Conservation (phyloP, 2,797 vertebrate species). For the Chanos chanos region DNA sequence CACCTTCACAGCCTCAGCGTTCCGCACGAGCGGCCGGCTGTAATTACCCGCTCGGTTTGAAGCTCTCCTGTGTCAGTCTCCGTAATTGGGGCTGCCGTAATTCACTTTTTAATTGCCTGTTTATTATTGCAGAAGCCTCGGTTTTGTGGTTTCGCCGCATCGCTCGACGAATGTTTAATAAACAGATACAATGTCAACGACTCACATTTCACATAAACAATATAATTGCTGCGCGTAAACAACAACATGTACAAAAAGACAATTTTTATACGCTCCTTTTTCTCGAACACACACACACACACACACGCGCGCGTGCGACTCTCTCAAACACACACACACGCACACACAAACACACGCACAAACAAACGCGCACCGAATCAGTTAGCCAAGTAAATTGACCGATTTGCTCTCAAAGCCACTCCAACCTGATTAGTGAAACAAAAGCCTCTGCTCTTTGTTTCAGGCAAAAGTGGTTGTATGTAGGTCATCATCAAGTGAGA, state of each 20-base stretch:
- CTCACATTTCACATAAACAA: conserved; percentile 45
- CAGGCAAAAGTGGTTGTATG: no score
- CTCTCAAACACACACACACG: conserved; percentile 1
- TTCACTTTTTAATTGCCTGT: conserved; percentile 53
- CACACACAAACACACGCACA: conserved; percentile 10
- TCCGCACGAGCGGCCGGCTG: conserved; percentile 44
- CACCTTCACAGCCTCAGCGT: conserved; percentile 31
- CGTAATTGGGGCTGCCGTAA: conserved; percentile 52
- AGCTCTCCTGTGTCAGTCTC: conserved; percentile 46
- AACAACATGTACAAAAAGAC: background rate
- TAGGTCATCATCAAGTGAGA: no score
- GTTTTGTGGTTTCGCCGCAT: conserved; percentile 36
- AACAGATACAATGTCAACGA: conserved; percentile 43
- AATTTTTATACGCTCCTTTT: no score
- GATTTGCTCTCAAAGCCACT: background rate
- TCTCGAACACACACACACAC: no score
- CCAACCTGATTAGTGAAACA: conserved; percentile 7
- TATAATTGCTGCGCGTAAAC: conserved; percentile 40
- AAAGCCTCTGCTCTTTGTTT: no score
- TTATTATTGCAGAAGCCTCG: conserved; percentile 49
- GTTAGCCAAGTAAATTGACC: conserved; percentile 15
- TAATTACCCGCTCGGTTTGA: conserved; percentile 52
- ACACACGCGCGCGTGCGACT: background rate
- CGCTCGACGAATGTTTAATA: conserved; percentile 40
- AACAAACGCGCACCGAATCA: background rate